Base-by-base conservation (phyloP, 53 echinoderm and acorn worm genomes). In the Hippasteria phrygiana region DNA sequence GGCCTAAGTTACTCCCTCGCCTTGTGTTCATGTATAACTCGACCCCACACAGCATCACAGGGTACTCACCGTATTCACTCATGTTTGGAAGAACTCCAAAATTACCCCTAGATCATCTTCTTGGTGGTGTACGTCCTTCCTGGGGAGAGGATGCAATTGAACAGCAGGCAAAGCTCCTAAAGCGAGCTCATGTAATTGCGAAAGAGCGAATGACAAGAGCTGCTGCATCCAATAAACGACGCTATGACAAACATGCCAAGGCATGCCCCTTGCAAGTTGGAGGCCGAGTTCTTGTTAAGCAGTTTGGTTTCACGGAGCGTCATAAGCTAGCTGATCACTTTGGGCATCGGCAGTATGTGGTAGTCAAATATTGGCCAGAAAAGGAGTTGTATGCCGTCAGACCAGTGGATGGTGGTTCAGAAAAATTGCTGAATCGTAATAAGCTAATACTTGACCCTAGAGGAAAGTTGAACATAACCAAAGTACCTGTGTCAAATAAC, bases 21-120 rank as follows among this genome's bases (percentile, higher is more conserved):
- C 74, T 84, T 18, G 90, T 90, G 12, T 81, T 70, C n/a, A 67
- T 90, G 40, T 90, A 90, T 62, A 90, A 90, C 42, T 31, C 80
- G 0, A 82, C 90, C n/a, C 77, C 77, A 4, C 74, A 74, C 45
- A 74, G 42, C 5, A 11, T 43, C 4, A 74, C 74, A 17, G 74
- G 74, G n/a, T 74, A 42, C n/a, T 43, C 74, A 20, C 74, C 74
- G n/a, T n/a, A n/a, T 0, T 1, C 43, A n/a, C 26, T 74, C 11
- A 2, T 41, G 42, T 74, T 22, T 22, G 45, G 74, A 18, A 41
- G 43, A 5, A n/a, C 18, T 1, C 74, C 74, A 41, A 6, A 22
- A 20, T 24, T 74, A 10, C 45, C 43, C 6, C 5, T 41, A 2
- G 45, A 74, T n/a, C n/a, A n/a, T n/a, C n/a, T n/a, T n/a, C n/a